Evolutionary conservation across 2,888 invertebrate species (phyloP), one percentile per base, ranked within the genome.

Genomic region (Tromatobia lineatoria): DNA sequence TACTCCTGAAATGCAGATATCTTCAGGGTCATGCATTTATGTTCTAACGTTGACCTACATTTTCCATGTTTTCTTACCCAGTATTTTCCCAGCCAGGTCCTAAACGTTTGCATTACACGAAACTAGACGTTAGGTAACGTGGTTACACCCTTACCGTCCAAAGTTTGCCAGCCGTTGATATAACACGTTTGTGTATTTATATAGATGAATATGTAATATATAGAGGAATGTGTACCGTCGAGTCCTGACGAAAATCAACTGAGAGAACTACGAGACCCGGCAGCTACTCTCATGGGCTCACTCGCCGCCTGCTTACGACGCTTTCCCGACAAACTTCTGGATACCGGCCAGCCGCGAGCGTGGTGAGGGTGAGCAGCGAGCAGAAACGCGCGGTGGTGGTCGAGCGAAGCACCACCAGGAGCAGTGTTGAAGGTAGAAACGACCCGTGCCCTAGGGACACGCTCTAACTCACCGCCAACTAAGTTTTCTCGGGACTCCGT

Each of bases 391-490:
- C n/a, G n/a, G n/a, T n/a, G n/a, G 38, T 2, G 34, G 61, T 38
- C 61, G 61, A 66, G 23, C 38, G 13, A 45, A 23, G 66, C 42
- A 23, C 4, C 20, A 13, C 15, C 10, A 66, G 66, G 13, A 23
- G 66, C 23, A 7, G 15, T 3, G 18, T 18, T 18, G 20, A 38
- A 23, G 45, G 25, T 25, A 18, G 18, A 20, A 61, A 29, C 59
- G 29, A 57, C 34, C 73, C 79, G 81, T 82, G 80, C 86, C 79
- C 75, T 38, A 54, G 70, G 86, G 83, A 80, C 69, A 85, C 84
- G 80, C 84, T 84, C 45, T 73, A 85, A 85, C 86, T 85, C 80
- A 79, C 82, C 81, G 75, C 67, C 79, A 85, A 80, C 69, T 77
- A 73, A 78, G 82, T 82, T 86, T 79, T 79, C 79, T 52, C 61